Evolutionary conservation across 1,140 invertebrate species (phyloP), one percentile per base, ranked within the genome.

Genomic region (Hydropsyche tenuis): DNA sequence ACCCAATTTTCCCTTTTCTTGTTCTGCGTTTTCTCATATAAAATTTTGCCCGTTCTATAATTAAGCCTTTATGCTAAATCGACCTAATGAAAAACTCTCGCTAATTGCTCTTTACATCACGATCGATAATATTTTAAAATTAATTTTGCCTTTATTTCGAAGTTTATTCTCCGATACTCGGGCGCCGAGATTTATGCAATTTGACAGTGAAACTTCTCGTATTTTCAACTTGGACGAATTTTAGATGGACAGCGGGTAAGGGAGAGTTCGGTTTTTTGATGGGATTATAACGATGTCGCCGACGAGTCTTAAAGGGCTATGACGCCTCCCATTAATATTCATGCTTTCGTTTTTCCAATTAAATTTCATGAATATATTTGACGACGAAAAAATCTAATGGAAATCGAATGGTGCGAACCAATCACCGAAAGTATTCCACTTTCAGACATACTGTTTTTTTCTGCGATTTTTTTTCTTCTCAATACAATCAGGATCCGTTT

Each of bases 301-400:
- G 48, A 18, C 16, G 48, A 53, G 20, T 53, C 9, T 20, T 53
- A 25, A 25, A 60, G 23, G 23, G 23, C 9, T 53, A 53, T 53
- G 51, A 22, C 51, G 51, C 22, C 22, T 56, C 22, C 22, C 23
- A 60, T 60, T 60, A 60, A 60, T 60, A 60, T 60, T 60, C 56
- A 60, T 60, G 22, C 22, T 60, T 60, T 60, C 56, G 56, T 60
- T 60, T 25, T 60, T 18, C 56, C 56, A 60, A 60, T 60, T 60
- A 60, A 60, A 23, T 60, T 60, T 60, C 22, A 14, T 25, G 23
- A 14, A 60, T 25, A 27, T 20, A 14, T 25, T 23, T 23, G 20
- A 25, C 9, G 30, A 7, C 23, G 56, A 60, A 56, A 37, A 37
- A 37, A 37, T 9, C 3, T 37, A 37, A 37, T 37, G 30, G 30